Conservation (phyloP, 2,888 invertebrate species). For the Aphrophora alni region DNA sequence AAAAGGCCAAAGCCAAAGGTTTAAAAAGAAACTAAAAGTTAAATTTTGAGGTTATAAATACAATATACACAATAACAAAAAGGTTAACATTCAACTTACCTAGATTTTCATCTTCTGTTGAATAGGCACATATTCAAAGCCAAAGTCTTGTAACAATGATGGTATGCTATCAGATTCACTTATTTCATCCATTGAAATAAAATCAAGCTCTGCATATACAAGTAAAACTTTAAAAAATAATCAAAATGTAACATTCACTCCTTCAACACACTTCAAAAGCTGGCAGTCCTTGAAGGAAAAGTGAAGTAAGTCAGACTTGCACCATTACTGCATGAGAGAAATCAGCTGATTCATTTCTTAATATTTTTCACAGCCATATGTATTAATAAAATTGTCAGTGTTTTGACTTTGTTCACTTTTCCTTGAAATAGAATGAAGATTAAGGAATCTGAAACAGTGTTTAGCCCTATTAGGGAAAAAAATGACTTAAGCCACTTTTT, state of each 20-base stretch:
- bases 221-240: slow-evolving; percentile 6
- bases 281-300: neutral
- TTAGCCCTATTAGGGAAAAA: neutral
- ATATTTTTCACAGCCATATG: slow-evolving; percentile 11
- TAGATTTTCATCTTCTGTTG: slow-evolving; percentile 10
- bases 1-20: too few relatives aligned
- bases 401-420: slow-evolving; percentile 2
- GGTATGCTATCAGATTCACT: slow-evolving; percentile 4
- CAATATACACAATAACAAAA: neutral
- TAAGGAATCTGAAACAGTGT: too few relatives aligned
- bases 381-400: neutral
- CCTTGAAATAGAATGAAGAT: neutral
- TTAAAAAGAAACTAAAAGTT: neutral
- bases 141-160: neutral
- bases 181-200: slow-evolving; percentile 15
- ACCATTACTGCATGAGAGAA: neutral
- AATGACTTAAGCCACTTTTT: slow-evolving; percentile 16
- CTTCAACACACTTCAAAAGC: slow-evolving; percentile 10
- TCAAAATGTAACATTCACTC: slow-evolving; percentile 14
- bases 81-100: too few relatives aligned
- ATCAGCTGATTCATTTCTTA: slow-evolving; percentile 17
- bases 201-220: neutral
- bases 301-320: slow-evolving; percentile 18
- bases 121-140: slow-evolving; percentile 18
- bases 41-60: neutral